These are phyloP conservation scores for Turnix velox DNA, from an alignment of 2,113 vertebrate genomes.

Conservation along the genomic window DNA sequence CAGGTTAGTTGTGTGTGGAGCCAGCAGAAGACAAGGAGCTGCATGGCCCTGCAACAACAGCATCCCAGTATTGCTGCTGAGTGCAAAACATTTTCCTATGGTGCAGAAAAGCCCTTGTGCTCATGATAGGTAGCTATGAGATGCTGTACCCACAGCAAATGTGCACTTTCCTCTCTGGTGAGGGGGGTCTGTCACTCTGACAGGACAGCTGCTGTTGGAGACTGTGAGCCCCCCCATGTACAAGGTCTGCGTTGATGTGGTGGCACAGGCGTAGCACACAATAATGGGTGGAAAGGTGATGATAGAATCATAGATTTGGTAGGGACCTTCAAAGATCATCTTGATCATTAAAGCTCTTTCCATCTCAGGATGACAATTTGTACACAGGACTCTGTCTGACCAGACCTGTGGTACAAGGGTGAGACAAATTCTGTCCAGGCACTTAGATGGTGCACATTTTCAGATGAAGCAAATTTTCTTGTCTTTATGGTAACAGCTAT, in stretches of 20 bases:
- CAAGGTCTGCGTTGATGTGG: not conserved
- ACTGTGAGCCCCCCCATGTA: rapidly evolving
- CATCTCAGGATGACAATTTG: not conserved
- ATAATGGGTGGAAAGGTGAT: not conserved
- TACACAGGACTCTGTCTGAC: not conserved
- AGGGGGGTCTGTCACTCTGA: not conserved
- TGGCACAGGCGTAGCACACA: not conserved
- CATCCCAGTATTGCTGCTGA: not conserved
- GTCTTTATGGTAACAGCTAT: not conserved
- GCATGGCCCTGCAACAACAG: not conserved
- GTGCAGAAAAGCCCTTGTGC: not conserved
- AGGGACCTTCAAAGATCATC: too few species aligned
- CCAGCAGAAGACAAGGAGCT: not conserved
- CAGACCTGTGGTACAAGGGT: not conserved
- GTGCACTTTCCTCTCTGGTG: not conserved
- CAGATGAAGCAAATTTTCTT: not conserved
- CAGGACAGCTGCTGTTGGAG: not conserved
- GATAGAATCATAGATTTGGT: too few species aligned
- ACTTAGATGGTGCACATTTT: not conserved
- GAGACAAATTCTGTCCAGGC: not conserved
- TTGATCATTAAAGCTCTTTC: not conserved
- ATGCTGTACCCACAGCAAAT: not conserved
- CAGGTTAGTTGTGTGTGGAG: not conserved
- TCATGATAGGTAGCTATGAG: not conserved
- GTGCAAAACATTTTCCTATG: not conserved